phyloP scores from a whole-genome alignment of 2,888 invertebrate species.

The Globia sparganii region DNA sequence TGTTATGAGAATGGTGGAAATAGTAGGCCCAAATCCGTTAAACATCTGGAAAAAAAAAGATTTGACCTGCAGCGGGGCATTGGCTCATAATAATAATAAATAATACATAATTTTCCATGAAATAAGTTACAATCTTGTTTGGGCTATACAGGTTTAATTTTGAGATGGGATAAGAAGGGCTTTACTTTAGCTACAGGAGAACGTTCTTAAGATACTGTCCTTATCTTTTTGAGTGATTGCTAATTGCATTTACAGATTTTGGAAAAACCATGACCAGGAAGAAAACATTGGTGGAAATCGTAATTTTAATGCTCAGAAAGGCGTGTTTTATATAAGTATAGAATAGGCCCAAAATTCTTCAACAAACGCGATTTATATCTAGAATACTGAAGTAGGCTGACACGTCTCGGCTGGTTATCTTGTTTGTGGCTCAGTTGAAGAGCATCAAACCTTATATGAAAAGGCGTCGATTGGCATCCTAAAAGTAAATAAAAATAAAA shows the following conservation, averaged over 20 bases:
- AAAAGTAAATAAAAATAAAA: background rate
- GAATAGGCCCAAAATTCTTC: background rate
- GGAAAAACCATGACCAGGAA: background rate
- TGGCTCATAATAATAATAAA: background rate
- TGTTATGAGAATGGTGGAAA: slow-evolving; percentile 71
- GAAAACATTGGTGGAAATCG: background rate
- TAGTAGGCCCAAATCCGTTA: slow-evolving; percentile 78
- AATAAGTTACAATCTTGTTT: background rate
- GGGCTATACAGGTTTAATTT: background rate
- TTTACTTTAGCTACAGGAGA: too few relatives aligned
- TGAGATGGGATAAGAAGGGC: background rate
- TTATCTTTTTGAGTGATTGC: background rate
- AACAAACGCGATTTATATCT: background rate
- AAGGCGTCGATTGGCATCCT: too few relatives aligned
- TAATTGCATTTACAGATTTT: background rate
- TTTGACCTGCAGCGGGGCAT: background rate
- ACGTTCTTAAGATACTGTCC: background rate
- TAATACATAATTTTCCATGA: background rate
- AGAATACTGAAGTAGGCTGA: background rate
- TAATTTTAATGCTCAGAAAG: too few relatives aligned
- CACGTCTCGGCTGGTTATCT: background rate
- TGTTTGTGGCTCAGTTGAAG: background rate
- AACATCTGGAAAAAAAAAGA: slow-evolving; percentile 73
- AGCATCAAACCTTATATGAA: too few relatives aligned
- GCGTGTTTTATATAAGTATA: background rate